Percentiles rank a stretch among this genome's conserved stretches.
phyloP scores from a whole-genome alignment of 2,797 vertebrate genomes.

The Enteromius thamalakanensis region DNA sequence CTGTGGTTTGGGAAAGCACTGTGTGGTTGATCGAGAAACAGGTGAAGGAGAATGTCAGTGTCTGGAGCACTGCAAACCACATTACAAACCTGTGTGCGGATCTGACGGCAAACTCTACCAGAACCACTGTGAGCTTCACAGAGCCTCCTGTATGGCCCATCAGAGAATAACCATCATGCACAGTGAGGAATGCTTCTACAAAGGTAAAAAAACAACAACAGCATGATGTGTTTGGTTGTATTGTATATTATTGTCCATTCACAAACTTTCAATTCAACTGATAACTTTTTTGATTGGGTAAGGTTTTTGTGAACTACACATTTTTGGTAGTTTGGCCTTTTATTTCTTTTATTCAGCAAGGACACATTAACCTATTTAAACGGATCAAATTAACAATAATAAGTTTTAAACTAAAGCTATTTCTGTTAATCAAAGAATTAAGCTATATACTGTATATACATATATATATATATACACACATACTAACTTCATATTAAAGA shows the following conservation, averaged over 20 bases:
- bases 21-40: constrained; percentile 78
- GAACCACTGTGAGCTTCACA: constrained; percentile 96
- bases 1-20: constrained; percentile 92
- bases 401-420: neutral
- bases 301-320: neutral
- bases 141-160: constrained; percentile 86
- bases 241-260: neutral
- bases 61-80: constrained; percentile 88
- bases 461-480: no score
- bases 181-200: constrained; percentile 94
- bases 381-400: neutral
- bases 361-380: neutral
- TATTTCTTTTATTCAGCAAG: neutral
- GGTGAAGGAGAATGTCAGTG: constrained; percentile 88
- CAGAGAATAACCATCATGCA: constrained; percentile 91
- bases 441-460: no score
- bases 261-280: neutral
- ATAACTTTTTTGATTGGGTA: neutral
- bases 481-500: neutral
- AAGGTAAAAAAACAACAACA: constrained; percentile 81
- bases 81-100: constrained; percentile 94
- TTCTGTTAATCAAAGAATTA: no score
- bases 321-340: neutral
- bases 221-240: neutral
- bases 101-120: constrained; percentile 94